phyloP scores from a whole-genome alignment of 2,797 vertebrate species.

The Moxostoma hubbsi region DNA sequence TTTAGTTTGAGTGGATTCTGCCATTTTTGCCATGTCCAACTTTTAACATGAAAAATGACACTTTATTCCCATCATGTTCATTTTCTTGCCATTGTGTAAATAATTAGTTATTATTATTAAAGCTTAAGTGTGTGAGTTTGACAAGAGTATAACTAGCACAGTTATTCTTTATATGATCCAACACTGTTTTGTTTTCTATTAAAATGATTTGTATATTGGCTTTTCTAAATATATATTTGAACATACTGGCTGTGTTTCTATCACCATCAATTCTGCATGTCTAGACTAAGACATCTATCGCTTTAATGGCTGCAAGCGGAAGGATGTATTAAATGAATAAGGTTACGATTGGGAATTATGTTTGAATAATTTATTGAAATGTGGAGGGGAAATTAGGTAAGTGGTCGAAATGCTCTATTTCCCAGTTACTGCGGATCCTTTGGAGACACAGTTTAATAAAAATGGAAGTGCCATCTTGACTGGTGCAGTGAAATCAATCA shows the following conservation, averaged over 20 bases:
- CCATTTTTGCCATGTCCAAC: no score
- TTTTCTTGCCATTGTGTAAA: no score
- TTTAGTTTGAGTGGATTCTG: no score
- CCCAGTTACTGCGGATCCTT: constrained; percentile 48
- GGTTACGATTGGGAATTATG: constrained; percentile 43
- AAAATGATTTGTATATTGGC: background rate
- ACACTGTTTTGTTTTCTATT: no score
- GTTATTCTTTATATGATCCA: no score
- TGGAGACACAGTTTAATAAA: constrained; percentile 59
- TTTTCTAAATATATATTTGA: background rate
- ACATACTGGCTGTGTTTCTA: background rate
- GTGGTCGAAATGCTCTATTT: constrained; percentile 42
- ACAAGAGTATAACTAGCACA: no score
- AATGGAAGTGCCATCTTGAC: constrained; percentile 60
- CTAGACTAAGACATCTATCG: constrained; percentile 27
- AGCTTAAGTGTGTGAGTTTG: no score
- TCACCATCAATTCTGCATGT: constrained; percentile 41
- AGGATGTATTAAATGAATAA: constrained; percentile 46
- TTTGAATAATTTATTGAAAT: constrained; percentile 48
- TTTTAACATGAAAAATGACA: no score
- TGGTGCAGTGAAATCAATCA: constrained; percentile 62
- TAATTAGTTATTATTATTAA: no score
- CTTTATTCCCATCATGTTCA: no score
- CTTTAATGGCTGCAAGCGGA: constrained; percentile 23
- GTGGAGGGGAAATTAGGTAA: background rate